phyloP scores from a whole-genome alignment of 2,888 invertebrate genomes.

The Meiosimyza decipiens region DNA sequence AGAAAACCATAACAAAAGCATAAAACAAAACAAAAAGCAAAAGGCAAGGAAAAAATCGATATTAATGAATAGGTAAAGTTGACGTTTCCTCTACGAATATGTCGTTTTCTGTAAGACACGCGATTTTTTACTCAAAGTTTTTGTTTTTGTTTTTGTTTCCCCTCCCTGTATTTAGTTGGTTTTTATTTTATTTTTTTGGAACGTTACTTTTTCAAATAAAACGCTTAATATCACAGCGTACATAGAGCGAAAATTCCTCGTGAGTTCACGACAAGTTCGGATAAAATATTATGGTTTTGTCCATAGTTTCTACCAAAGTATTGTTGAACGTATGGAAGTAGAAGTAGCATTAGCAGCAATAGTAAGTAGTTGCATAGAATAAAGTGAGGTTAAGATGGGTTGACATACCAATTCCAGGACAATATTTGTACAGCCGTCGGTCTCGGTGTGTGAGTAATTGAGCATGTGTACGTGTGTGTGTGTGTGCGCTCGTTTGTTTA shows the following conservation, averaged over 20 bases:
- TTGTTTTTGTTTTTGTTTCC: too few species aligned
- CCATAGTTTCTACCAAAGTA: conserved; percentile 15
- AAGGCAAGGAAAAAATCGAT: conserved; percentile 35
- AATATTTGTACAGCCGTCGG: conserved; percentile 26
- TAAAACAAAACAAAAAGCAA: conserved; percentile 11
- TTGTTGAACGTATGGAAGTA: not conserved
- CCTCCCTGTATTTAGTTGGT: not conserved
- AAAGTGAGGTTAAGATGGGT: conserved; percentile 38
- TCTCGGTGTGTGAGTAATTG: not conserved
- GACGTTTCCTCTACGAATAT: conserved; percentile 14
- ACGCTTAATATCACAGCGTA: conserved; percentile 14
- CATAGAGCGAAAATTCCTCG: not conserved
- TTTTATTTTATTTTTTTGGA: conserved; percentile 19
- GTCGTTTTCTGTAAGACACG: conserved; percentile 15
- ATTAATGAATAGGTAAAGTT: conserved; percentile 36
- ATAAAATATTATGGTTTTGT: conserved; percentile 21
- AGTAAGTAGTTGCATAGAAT: conserved; percentile 5
- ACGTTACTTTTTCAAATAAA: conserved; percentile 25
- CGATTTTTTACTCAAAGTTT: not conserved
- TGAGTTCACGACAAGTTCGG: not conserved
- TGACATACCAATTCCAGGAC: conserved; percentile 39
- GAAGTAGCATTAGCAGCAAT: not conserved
- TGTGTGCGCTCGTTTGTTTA: conserved; percentile 17
- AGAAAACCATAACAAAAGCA: conserved; percentile 21
- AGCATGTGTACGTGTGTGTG: conserved; percentile 18